These are phyloP conservation scores for Tinamus guttatus DNA, from an alignment of 2,113 vertebrate genomes.

Conservation along the genomic window DNA sequence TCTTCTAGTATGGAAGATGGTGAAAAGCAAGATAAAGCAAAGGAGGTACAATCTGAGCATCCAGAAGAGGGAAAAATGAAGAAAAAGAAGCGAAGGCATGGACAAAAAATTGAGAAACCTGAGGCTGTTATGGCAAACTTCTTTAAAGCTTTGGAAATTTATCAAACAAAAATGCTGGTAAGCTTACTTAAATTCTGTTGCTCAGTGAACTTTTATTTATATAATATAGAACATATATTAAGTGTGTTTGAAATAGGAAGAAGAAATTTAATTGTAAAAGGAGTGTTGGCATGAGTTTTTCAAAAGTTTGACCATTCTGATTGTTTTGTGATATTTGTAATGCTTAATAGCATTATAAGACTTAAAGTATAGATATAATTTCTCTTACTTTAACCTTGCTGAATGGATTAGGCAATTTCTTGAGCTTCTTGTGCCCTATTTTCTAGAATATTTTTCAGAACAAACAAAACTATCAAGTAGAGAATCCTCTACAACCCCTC, in stretches of 20 bases:
- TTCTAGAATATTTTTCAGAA: no score
- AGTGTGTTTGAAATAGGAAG: neutral
- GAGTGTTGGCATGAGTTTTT: neutral
- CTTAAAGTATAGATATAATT: neutral
- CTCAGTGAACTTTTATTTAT: neutral
- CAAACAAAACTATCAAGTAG: no score
- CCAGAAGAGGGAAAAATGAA: conserved; percentile 75
- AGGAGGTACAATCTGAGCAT: conserved; percentile 78
- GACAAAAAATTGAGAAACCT: conserved; percentile 86
- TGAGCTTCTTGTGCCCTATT: neutral
- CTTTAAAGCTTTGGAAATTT: conserved; percentile 92
- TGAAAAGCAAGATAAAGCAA: conserved; percentile 90
- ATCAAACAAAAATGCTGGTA: conserved; percentile 96
- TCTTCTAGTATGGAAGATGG: conserved; percentile 88
- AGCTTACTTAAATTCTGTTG: conserved; percentile 26
- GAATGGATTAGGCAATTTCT: neutral
- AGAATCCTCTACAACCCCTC: neutral
- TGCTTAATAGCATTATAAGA: neutral
- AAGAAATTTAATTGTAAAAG: neutral
- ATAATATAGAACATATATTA: neutral
- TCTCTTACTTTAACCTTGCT: neutral
- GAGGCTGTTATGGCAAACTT: conserved; percentile 94
- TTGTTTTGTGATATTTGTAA: neutral
- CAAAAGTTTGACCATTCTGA: neutral
- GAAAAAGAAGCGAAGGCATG: conserved; percentile 85